Percentiles rank a stretch among this genome's conserved stretches.
Conservation (phyloP, 2,113 vertebrate species). For the Turdus rufiventris region DNA sequence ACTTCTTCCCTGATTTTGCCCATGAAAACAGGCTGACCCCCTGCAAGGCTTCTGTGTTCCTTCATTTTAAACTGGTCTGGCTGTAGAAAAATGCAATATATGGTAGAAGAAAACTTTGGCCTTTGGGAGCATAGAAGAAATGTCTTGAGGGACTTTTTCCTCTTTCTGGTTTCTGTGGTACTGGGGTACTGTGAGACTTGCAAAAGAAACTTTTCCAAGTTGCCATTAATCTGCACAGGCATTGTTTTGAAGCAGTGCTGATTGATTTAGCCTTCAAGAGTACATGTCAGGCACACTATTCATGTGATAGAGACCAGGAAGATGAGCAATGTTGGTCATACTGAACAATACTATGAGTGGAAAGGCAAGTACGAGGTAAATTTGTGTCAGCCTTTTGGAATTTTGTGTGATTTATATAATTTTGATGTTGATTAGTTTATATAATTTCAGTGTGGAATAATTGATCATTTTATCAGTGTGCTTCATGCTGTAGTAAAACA, state of each 20-base stretch:
- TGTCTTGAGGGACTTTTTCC: background rate
- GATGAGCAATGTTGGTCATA: background rate
- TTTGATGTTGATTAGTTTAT: background rate
- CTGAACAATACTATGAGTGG: background rate
- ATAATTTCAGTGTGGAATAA: background rate
- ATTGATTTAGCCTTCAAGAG: background rate
- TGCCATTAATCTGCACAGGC: background rate
- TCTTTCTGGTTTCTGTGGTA: background rate
- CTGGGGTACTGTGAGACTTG: background rate
- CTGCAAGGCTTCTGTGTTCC: background rate
- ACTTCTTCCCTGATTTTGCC: background rate
- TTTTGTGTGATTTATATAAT: background rate
- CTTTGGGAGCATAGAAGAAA: background rate
- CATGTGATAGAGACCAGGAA: background rate
- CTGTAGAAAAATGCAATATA: background rate
- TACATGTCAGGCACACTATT: background rate
- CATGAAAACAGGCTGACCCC: background rate
- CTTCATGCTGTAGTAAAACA: background rate
- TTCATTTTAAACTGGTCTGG: background rate
- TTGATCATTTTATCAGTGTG: background rate
- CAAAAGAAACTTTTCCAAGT: background rate
- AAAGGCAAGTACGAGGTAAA: constrained; percentile 17
- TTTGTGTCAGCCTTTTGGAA: constrained; percentile 12
- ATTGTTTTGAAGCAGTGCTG: background rate
- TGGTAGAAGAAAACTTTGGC: background rate